phyloP scores from a whole-genome alignment of 2,888 invertebrate species.

The Hoplodrina ambigua region DNA sequence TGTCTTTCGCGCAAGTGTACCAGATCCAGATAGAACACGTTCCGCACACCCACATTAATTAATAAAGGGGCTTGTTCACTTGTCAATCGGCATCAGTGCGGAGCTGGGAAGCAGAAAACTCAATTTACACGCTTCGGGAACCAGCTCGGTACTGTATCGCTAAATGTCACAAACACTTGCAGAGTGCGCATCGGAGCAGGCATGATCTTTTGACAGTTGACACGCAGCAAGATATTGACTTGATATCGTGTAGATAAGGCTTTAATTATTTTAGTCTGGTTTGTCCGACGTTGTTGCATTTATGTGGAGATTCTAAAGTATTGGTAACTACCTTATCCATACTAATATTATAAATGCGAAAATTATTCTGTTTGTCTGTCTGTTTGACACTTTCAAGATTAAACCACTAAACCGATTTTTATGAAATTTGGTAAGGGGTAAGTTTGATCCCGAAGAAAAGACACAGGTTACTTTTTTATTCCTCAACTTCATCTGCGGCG shows the following conservation, averaged over 20 bases:
- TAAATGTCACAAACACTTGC: conserved; percentile 81
- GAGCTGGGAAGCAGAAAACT: conserved; percentile 80
- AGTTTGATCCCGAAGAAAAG: too few relatives aligned
- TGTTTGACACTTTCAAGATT: too few relatives aligned
- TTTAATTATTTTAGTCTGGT: conserved; percentile 11
- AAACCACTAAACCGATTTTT: too few relatives aligned
- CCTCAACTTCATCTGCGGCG: too few relatives aligned
- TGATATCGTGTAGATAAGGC: conserved; percentile 28
- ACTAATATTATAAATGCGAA: too few relatives aligned
- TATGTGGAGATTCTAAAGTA: background rate
- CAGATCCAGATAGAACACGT: conserved; percentile 55
- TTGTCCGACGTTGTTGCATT: background rate
- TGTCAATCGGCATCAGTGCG: conserved; percentile 78
- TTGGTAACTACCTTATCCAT: too few relatives aligned
- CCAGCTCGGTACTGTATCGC: conserved; percentile 72
- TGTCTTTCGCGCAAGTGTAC: too few relatives aligned
- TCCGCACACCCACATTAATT: conserved; percentile 57
- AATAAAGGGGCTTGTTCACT: conserved; percentile 70
- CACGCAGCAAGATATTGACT: conserved; percentile 35
- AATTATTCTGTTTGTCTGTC: too few relatives aligned
- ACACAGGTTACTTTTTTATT: too few relatives aligned
- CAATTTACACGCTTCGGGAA: conserved; percentile 82
- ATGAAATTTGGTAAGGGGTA: too few relatives aligned
- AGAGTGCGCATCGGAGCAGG: conserved; percentile 53
- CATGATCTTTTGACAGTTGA: conserved; percentile 66